A percentile compares a stretch with the other conserved stretches of the same genome.
phyloP scores from a whole-genome alignment of 2,113 vertebrate genomes.

The Columba janthina region DNA sequence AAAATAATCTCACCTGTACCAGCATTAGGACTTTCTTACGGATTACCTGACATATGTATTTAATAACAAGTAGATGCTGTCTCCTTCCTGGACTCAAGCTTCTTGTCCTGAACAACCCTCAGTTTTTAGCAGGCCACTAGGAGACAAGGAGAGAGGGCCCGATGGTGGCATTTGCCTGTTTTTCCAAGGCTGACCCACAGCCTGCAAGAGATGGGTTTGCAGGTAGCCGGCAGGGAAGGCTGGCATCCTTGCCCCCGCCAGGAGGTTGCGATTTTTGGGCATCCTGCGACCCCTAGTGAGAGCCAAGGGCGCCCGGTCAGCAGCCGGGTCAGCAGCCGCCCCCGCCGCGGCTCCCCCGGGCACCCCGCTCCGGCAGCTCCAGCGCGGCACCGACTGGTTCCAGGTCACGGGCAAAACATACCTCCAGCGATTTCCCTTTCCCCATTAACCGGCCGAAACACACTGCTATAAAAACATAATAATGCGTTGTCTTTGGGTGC shows the following conservation, averaged over 20 bases:
- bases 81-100: not conserved
- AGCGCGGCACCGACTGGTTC: not conserved
- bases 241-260: not conserved
- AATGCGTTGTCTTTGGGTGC: not conserved
- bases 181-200: not conserved
- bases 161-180: not conserved
- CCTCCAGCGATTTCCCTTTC: not conserved
- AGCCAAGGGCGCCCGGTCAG: constrained; percentile 32
- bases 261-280: constrained; percentile 55
- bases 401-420: not conserved
- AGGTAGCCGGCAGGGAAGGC: not conserved
- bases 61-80: not conserved
- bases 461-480: not conserved
- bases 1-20: not conserved
- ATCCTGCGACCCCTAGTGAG: constrained; percentile 79
- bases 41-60: not conserved
- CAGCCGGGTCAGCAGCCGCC: not conserved
- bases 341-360: not conserved
- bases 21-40: not conserved
- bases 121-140: not conserved
- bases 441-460: not conserved
- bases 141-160: not conserved
- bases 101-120: not conserved
- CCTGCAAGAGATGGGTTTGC: fast-evolving
- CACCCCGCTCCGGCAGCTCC: not conserved